Evolutionary conservation across 2,888 invertebrate species (phyloP), one percentile per base, ranked within the genome.

Genomic region (Agelastica alni): DNA sequence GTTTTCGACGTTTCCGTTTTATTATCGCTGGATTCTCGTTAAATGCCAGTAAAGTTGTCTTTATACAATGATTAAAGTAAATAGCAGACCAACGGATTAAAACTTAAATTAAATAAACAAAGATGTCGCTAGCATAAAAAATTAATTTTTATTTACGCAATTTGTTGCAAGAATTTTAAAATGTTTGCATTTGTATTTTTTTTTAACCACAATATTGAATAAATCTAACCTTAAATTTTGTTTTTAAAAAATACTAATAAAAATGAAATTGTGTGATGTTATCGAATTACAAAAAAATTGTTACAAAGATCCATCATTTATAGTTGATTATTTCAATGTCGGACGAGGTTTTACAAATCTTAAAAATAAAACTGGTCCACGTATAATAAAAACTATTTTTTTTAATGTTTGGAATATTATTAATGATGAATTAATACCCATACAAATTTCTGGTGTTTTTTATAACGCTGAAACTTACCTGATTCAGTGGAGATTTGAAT

Each of bases 401-500:
- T 7, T 64, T 10, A 43, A 42, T 37, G 56, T 62, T 32, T 69
- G 67, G 67, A 59, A 55, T 58, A 62, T 69, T 26, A 34, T 52
- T 4, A 56, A 51, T 16, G 42, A 62, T 13, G 37, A 55, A n/a
- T 44, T 63, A 16, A 10, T 56, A 46, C 39, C 58, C 28, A 7
- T 56, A 6, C 48, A 53, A 18, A 31, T 45, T n/a, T 10, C 28
- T 4, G 61, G 61, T 16, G 43, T 63, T 20, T 59, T 67, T 20
- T 65, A 60, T 51, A 60, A 59, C 53, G 16, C 39, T 4, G 61
- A 67, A 46, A 60, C 61, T 26, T 66, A 67, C 53, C 53, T 68
- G 16, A 48, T 67, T 14, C 63, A 64, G 14, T 66, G 66, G 64
- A 47, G 22, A 10, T 65, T 65, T 45, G 53, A 61, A 31, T 51